Evolutionary conservation across 1,140 invertebrate genomes (phyloP), one percentile per base, ranked within the genome.

Genomic region (Drosophila tropicalis): DNA sequence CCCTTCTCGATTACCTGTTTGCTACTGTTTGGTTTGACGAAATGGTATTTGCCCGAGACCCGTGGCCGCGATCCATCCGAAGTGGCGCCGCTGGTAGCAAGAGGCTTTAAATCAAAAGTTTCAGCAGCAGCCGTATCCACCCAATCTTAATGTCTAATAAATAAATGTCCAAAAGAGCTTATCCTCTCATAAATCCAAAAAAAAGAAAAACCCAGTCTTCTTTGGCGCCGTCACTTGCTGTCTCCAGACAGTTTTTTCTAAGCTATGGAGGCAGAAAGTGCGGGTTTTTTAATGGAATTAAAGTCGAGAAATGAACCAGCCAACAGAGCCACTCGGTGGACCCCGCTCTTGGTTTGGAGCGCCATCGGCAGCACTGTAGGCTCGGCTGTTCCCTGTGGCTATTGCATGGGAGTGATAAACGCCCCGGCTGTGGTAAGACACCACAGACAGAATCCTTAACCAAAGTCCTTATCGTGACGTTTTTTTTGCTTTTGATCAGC

Each of bases 361-460:
- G 73, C 72, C 5, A 19, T 75, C 56, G 83, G 78, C 25, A 95
- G 95, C 54, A 96, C 96, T 13, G 72, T 98, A 9, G 97, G 97
- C 29, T 95, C 95, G 13, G 96, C 97, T 7, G 92, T 98, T 62
- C 96, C 97, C 56, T 95, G 96, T 73, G 97, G 97, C 51, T 98
- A 96, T 90, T 96, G 97, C 79, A 97, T 97, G 72, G 97, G 97
- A 47, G 97, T 97, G 34, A 94, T 98, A 36, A 98, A 98, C 92
- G 95, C 96, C 63, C 82, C 76, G 1, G 77, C 77, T n/a, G 58
- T 22, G 70, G 77, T 79, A 60, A 64, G 65, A 29, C 29, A 29
- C 6, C 5, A 5, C 7, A 25, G 3, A 25, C 10, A 10, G 4
- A 39, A 22, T 41, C 13, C 19, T 6, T 13, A 2, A 13, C 0